These are phyloP conservation scores for Calliopsis andreniformis DNA, from an alignment of 1,140 invertebrate species.

Conservation along the genomic window DNA sequence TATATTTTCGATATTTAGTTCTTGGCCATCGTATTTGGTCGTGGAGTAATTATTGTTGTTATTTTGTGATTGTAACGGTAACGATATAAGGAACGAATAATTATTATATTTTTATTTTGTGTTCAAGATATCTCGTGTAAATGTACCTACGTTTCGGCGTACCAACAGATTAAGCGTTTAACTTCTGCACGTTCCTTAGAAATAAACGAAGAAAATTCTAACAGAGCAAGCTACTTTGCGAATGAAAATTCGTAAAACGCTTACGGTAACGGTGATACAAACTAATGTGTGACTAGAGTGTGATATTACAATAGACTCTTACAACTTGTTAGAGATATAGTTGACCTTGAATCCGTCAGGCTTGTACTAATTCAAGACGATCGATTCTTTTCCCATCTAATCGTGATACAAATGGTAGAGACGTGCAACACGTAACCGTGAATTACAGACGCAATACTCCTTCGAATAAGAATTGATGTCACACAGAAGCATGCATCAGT, in stretches of 20 bases:
- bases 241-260: constrained; percentile 29
- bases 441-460: constrained; percentile 4
- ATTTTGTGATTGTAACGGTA: constrained; percentile 1
- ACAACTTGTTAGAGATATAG: constrained; percentile 5
- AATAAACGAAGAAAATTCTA: constrained; percentile 14
- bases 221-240: constrained; percentile 7
- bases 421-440: background rate
- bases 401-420: constrained; percentile 9
- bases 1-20: background rate
- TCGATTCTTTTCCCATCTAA: constrained; percentile 29
- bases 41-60: constrained; percentile 3
- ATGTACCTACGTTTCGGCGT: background rate
- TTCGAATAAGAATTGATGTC: background rate
- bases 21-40: background rate
- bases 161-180: constrained; percentile 9
- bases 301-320: constrained; percentile 26
- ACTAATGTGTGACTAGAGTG: constrained; percentile 34
- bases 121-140: constrained; percentile 4
- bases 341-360: constrained; percentile 17
- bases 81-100: constrained; percentile 8
- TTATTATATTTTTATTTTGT: background rate
- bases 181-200: constrained; percentile 1
- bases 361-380: constrained; percentile 4
- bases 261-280: constrained; percentile 31
- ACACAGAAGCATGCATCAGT: background rate